Base-by-base conservation (phyloP, 2,888 invertebrate genomes). In the Drosophila anomelani region DNA sequence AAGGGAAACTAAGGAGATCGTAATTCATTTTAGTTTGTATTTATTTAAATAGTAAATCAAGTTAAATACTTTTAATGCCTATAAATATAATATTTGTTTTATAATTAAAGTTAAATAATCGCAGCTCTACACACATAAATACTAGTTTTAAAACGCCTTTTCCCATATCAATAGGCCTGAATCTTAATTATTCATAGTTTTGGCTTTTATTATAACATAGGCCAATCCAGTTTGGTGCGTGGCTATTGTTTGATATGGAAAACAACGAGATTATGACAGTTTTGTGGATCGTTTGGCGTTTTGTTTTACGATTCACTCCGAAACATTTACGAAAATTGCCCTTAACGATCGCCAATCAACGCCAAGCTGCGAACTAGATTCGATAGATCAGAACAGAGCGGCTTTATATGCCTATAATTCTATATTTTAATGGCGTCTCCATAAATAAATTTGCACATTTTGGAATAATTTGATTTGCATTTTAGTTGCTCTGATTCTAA, bases 341-440 rank as follows among this genome's bases (percentile, higher is more conserved):
- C 71, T 71, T 72, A 70, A 72, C 70, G 60, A 71, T 72, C 60
- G 53, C 12, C 68, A 75, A 75, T 75, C 74, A 75, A 68, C 54
- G 74, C 68, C 74, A 74, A 67, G 26, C n/a, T 6, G 29, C 20
- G 53, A 53, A 7, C 76, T 39, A 39, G 60, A 54, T 58, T 75
- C 60, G 53, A 74, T 74, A 61, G 53, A 74, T 73, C 64, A 58
- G 51, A 56, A 43, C 20, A 7, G 0, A 3, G 20, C 51, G 20
- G 9, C 34, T 34, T 10, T 36, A 36, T 51, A 47, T 3, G 29
- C n/a, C 29, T 47, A 51, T 51, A 51, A 10, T 38, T 26, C 23
- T 56, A 53, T 49, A 41, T 47, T 75, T 74, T 74, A 75, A 74
- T 67, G 67, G 39, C 20, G 10, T 13, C 39, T 15, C 53, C 57